phyloP scores from a whole-genome alignment of 2,797 vertebrate species.

The Gallinago solitaria region DNA sequence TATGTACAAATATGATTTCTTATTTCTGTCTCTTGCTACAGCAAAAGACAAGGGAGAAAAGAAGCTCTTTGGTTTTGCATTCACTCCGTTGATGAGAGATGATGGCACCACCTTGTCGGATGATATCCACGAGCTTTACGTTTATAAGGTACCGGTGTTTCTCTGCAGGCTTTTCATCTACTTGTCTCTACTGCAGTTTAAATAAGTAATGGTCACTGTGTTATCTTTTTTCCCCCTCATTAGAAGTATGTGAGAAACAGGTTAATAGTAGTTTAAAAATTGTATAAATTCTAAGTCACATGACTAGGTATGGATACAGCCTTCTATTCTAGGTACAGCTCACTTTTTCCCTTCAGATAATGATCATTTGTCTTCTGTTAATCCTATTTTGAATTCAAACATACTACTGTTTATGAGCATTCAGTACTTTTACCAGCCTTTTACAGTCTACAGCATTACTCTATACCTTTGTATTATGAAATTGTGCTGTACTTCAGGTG shows the following conservation, averaged over 20 bases:
- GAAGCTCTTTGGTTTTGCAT: constrained; percentile 97
- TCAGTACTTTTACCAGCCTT: not conserved
- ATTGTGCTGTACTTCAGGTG: not conserved
- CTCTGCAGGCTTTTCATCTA: not conserved
- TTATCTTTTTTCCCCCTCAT: not conserved
- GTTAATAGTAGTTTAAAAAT: not conserved
- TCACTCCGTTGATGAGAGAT: constrained; percentile 97
- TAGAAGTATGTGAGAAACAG: not conserved
- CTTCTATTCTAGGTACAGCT: not conserved
- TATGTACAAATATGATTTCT: not conserved
- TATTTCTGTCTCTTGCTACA: constrained; percentile 65
- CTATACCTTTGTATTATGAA: not conserved
- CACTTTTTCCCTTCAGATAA: not conserved
- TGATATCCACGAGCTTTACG: constrained; percentile 96
- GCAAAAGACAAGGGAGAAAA: constrained; percentile 99
- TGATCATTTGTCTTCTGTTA: not conserved
- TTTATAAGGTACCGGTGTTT: constrained; percentile 90
- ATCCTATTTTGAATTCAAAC: not conserved
- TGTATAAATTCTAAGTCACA: not conserved
- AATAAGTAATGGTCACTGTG: not conserved
- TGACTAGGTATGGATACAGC: not conserved
- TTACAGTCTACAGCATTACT: not conserved
- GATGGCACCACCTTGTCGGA: constrained; percentile 97
- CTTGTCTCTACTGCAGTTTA: not conserved
- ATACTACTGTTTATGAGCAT: not conserved